phyloP scores from a whole-genome alignment of 2,888 invertebrate genomes.

The Schizotus pectinicornis region DNA sequence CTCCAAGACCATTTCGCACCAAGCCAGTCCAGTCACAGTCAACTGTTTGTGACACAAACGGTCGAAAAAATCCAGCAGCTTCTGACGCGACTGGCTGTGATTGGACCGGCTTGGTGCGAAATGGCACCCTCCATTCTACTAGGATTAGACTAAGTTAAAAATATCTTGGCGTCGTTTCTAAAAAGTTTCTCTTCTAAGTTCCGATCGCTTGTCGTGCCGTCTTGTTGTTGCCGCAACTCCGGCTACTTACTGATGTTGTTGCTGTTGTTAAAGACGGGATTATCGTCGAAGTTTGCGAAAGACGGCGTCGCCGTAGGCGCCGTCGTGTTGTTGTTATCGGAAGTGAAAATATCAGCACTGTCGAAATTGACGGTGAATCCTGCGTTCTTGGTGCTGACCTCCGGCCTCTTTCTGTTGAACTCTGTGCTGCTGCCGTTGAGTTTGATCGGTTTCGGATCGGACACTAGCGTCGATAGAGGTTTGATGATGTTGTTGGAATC shows the following conservation, averaged over 20 bases:
- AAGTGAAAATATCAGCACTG: constrained; percentile 74
- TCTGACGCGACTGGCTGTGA: too few relatives aligned
- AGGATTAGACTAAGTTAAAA: too few relatives aligned
- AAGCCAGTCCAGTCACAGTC: too few relatives aligned
- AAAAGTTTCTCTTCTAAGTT: too few relatives aligned
- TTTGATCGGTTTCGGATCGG: constrained; percentile 41
- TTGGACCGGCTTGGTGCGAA: too few relatives aligned
- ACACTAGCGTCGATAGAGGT: constrained; percentile 22
- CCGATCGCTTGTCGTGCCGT: too few relatives aligned
- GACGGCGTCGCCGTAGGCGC: constrained; percentile 33
- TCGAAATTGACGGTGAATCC: constrained; percentile 74
- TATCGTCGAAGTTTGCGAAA: constrained; percentile 77
- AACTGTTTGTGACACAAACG: too few relatives aligned
- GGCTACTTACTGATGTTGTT: constrained; percentile 16
- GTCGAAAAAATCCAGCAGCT: too few relatives aligned
- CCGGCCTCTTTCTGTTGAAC: constrained; percentile 42
- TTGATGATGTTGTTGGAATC: constrained; percentile 22
- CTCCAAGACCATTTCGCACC: too few relatives aligned
- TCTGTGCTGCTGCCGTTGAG: constrained; percentile 37
- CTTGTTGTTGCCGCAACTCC: neutral
- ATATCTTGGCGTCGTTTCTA: too few relatives aligned
- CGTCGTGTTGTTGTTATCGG: constrained; percentile 47
- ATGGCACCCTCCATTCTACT: too few relatives aligned
- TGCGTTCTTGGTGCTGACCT: constrained; percentile 38
- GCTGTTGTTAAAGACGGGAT: constrained; percentile 68